Evolutionary conservation across 2,797 vertebrate genomes (phyloP).

Genomic region (Pangasius macronema): DNA sequence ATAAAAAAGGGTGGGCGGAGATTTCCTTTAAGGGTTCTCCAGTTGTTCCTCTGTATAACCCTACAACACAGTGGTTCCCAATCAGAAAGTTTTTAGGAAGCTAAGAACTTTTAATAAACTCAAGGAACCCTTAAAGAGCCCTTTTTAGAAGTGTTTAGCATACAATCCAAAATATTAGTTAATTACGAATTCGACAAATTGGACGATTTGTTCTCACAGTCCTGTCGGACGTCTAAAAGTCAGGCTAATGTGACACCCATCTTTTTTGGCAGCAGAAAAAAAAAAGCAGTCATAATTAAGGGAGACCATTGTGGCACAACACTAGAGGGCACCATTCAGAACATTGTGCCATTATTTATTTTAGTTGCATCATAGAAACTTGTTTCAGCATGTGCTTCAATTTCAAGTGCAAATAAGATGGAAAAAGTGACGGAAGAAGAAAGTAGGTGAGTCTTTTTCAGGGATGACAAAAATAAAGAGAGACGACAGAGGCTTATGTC

Average conservation of each 20-base stretch:
- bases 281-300: not conserved
- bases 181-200: too few relatives aligned
- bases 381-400: not conserved
- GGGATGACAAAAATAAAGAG: not conserved
- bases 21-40: not conserved
- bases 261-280: not conserved
- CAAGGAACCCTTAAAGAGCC: not conserved
- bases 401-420: not conserved
- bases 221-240: too few relatives aligned
- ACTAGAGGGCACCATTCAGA: constrained; percentile 11
- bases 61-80: not conserved
- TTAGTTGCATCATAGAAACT: not conserved
- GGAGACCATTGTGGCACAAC: not conserved
- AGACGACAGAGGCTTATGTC: not conserved
- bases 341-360: not conserved
- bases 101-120: not conserved
- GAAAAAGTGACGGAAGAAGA: not conserved
- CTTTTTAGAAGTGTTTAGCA: not conserved
- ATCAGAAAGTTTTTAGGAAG: not conserved
- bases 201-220: too few relatives aligned
- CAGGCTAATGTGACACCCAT: not conserved
- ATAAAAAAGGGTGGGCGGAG: not conserved
- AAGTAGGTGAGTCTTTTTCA: not conserved
- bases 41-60: not conserved
- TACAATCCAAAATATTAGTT: too few relatives aligned